Base-by-base conservation (phyloP, 2,888 invertebrate species). In the Mesorhabditis belari region DNA sequence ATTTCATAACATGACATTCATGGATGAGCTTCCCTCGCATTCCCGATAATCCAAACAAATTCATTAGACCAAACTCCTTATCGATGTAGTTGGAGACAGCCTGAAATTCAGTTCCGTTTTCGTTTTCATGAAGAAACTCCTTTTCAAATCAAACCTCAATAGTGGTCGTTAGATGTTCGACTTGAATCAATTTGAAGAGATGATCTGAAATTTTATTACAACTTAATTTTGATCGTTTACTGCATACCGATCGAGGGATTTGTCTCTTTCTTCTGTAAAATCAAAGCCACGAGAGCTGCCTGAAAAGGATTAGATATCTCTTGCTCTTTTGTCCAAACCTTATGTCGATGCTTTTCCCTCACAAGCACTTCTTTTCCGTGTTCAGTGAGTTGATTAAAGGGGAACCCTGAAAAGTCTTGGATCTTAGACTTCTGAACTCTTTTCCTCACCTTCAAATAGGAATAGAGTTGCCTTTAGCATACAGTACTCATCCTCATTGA, bases 381-480 rank as follows among this genome's bases (percentile, higher is more conserved):
- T 1, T 35, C 44, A n/a, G 44, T 35, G 12, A 35, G n/a, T n/a
- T 35, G 44, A 35, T 35, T 35, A n/a, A 35, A 35, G 1, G 44
- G 44, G n/a, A 35, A 35, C 12, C 44, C 44, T 35, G 44, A 35
- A n/a, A n/a, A n/a, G n/a, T n/a, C n/a, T n/a, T n/a, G n/a, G n/a
- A n/a, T n/a, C n/a, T n/a, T n/a, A n/a, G n/a, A n/a, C n/a, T n/a
- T n/a, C n/a, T n/a, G n/a, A n/a, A n/a, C n/a, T n/a, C n/a, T n/a
- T n/a, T n/a, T n/a, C n/a, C 50, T 19, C 24, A 70, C 69, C 67
- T 61, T 63, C 52, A 27, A 63, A 64, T 49, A 64, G 66, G 57
- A 70, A 63, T n/a, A 70, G 61, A 44, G 61, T 64, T 0, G 67
- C 67, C 60, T 70, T 70, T 23, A 70, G 62, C 26, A 70, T 62